phyloP scores from a whole-genome alignment of 2,888 invertebrate genomes.

The Iselma pallidipennis region DNA sequence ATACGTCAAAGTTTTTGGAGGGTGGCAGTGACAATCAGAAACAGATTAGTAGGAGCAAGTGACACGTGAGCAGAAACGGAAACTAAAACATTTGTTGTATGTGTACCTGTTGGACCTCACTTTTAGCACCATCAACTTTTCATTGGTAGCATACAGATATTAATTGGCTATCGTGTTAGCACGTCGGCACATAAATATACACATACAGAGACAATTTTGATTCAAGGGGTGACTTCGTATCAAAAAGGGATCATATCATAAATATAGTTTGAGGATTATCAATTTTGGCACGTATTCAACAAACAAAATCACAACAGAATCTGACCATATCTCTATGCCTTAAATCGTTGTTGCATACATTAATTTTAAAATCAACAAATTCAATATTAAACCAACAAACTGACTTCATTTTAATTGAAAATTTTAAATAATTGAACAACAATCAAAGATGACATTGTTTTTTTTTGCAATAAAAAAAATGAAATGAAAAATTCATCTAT shows the following conservation, averaged over 20 bases:
- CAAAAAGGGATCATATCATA: not conserved
- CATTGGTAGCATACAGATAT: conserved; percentile 32
- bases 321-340: not conserved
- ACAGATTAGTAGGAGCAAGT: conserved; percentile 53
- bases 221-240: not conserved
- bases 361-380: not conserved
- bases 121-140: conserved; percentile 30
- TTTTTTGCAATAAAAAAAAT: not conserved
- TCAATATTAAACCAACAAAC: conserved; percentile 2
- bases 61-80: conserved; percentile 52
- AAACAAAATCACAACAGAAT: not conserved
- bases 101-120: conserved; percentile 35
- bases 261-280: not conserved
- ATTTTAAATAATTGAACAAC: not conserved
- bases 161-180: conserved; percentile 33
- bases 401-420: not conserved
- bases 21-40: conserved; percentile 49
- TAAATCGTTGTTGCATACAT: not conserved
- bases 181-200: not conserved
- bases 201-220: not conserved
- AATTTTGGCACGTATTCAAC: conserved; percentile 3
- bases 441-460: not conserved
- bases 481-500: too few species aligned
- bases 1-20: conserved; percentile 52
- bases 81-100: conserved; percentile 43